phyloP scores from a whole-genome alignment of 2,113 vertebrate genomes.

The Lynx canadensis region DNA sequence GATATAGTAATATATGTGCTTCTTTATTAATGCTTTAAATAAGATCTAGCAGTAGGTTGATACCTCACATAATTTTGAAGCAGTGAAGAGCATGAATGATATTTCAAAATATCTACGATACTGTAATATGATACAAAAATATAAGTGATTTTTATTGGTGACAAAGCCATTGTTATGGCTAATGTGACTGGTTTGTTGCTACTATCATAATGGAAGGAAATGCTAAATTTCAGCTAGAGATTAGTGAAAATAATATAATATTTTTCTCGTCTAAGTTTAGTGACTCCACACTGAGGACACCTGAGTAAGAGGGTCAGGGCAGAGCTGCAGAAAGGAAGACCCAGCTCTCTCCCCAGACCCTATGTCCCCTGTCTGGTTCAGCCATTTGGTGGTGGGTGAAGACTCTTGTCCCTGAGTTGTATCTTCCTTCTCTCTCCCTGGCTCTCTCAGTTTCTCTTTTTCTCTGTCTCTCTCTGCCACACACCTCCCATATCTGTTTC shows the following conservation, averaged over 20 bases:
- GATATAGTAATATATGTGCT: constrained; percentile 39
- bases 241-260: not conserved
- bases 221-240: constrained; percentile 36
- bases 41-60: constrained; percentile 58
- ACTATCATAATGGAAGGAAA: constrained; percentile 24
- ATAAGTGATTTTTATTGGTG: constrained; percentile 17
- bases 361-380: not conserved
- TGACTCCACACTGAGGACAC: not conserved
- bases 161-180: not conserved
- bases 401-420: not conserved
- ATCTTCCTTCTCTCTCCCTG: not conserved
- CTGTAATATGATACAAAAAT: not conserved
- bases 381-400: not conserved
- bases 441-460: not conserved
- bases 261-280: not conserved
- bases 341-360: not conserved
- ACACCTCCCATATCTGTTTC: not conserved
- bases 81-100: constrained; percentile 43
- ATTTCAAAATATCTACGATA: constrained; percentile 55
- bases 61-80: constrained; percentile 57
- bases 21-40: constrained; percentile 71
- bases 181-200: constrained; percentile 3
- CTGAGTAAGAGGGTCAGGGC: not conserved
- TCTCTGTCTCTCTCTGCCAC: not conserved
- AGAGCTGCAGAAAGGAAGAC: not conserved